Percentiles rank a stretch among this genome's conserved stretches.
Evolutionary conservation across 2,797 vertebrate species (phyloP).

Genomic region (Halcyon smyrnensis): DNA sequence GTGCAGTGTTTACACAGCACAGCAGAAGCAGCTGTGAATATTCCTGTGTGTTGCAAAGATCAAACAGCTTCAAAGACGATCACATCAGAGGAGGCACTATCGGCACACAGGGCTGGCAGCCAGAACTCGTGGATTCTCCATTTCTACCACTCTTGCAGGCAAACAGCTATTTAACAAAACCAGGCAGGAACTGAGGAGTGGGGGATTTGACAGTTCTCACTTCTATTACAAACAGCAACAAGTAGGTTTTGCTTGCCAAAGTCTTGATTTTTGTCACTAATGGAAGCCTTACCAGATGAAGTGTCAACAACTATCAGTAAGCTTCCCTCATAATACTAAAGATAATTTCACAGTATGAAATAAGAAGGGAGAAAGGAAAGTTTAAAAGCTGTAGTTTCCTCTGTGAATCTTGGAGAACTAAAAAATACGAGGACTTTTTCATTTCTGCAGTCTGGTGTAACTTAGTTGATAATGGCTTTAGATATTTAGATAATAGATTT

Average conservation of each 20-base stretch:
- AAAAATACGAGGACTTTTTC: neutral
- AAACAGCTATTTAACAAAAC: neutral
- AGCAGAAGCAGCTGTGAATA: slow-evolving; percentile 15
- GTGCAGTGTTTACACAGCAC: neutral
- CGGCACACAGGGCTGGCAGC: neutral
- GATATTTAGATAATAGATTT: neutral
- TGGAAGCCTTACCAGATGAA: neutral
- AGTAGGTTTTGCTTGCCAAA: neutral
- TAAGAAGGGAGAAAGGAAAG: neutral
- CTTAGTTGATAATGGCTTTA: neutral
- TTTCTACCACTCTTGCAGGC: neutral
- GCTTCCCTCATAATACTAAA: neutral
- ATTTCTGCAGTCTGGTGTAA: neutral
- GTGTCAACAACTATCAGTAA: neutral
- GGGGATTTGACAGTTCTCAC: neutral
- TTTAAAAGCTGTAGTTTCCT: neutral
- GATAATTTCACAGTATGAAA: neutral
- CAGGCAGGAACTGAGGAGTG: neutral
- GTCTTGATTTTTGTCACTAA: neutral
- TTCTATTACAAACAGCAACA: neutral
- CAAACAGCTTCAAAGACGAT: neutral
- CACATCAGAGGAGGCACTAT: neutral
- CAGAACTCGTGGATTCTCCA: neutral
- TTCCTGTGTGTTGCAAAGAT: neutral
- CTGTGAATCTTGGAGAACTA: neutral